A percentile compares a stretch with the other conserved stretches of the same genome.
These are phyloP conservation scores for Aproaerema taeniolella DNA, from an alignment of 2,888 invertebrate genomes.

Conservation along the genomic window DNA sequence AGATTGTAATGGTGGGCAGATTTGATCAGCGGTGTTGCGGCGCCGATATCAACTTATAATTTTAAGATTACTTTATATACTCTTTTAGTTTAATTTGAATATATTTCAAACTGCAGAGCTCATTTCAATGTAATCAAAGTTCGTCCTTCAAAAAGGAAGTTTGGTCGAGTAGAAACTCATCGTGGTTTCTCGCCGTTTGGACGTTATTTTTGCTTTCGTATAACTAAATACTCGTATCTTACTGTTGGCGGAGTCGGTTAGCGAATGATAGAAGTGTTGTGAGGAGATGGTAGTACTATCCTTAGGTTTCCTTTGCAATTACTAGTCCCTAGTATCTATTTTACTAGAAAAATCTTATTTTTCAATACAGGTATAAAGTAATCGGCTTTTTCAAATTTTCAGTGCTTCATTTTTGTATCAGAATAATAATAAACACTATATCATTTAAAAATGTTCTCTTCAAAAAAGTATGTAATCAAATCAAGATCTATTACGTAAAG, in stretches of 20 bases:
- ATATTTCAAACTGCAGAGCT: too few relatives aligned
- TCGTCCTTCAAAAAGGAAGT: not conserved
- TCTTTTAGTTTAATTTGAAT: not conserved
- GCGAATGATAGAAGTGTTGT: slow-evolving; percentile 30
- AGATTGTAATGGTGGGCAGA: not conserved
- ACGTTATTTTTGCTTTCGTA: slow-evolving; percentile 18
- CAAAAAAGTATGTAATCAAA: slow-evolving; percentile 18
- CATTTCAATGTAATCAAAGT: not conserved
- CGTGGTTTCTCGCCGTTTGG: too few relatives aligned
- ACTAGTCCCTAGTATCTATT: slow-evolving; percentile 17
- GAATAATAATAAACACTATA: slow-evolving; percentile 9
- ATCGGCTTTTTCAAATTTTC: slow-evolving; percentile 16
- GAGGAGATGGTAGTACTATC: slow-evolving; percentile 25
- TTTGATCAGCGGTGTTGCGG: slow-evolving; percentile 15
- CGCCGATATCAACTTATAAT: slow-evolving; percentile 17
- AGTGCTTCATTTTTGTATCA: slow-evolving; percentile 13
- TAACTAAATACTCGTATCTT: slow-evolving; percentile 27
- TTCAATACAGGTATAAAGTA: slow-evolving; percentile 5
- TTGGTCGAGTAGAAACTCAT: too few relatives aligned
- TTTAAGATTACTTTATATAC: slow-evolving; percentile 3
- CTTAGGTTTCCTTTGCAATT: slow-evolving; percentile 33
- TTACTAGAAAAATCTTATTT: slow-evolving; percentile 4
- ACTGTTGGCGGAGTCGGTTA: slow-evolving; percentile 28
- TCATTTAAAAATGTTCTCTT: slow-evolving; percentile 13
- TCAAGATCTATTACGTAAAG: slow-evolving; percentile 26